A percentile compares a stretch with the other conserved stretches of the same genome.
Conservation (phyloP, 2,888 invertebrate species). For the Hyposoter dolosus region DNA sequence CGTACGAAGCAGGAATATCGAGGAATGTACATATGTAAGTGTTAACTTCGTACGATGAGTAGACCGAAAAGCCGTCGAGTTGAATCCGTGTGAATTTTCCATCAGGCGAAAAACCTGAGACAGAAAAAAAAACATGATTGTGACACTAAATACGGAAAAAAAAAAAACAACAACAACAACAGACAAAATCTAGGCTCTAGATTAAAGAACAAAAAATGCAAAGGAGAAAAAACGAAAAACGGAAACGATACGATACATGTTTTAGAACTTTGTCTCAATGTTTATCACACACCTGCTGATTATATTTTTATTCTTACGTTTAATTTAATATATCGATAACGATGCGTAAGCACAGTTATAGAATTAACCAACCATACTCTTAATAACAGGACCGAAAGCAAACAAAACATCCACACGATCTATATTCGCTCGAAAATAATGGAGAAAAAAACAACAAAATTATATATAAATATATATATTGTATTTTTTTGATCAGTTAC, state of each 20-base stretch:
- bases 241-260: conserved; percentile 69
- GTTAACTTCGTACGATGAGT: conserved; percentile 75
- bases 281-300: conserved; percentile 75
- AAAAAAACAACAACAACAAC: conserved; percentile 55
- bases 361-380: conserved; percentile 70
- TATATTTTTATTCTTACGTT: conserved; percentile 80
- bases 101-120: background rate
- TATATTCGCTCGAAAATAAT: conserved; percentile 63
- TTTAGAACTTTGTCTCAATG: conserved; percentile 80
- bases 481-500: conserved; percentile 80
- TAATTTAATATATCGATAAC: conserved; percentile 73
- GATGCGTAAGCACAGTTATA: conserved; percentile 66
- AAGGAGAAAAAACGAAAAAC: conserved; percentile 3
- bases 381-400: conserved; percentile 61
- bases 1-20: conserved; percentile 75
- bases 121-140: background rate
- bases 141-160: conserved; percentile 29
- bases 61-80: conserved; percentile 10
- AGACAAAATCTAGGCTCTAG: conserved; percentile 69
- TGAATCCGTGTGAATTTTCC: conserved; percentile 7
- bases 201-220: conserved; percentile 63
- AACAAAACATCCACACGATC: conserved; percentile 54
- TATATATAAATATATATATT: conserved; percentile 73
- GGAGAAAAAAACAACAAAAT: conserved; percentile 30
- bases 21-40: conserved; percentile 83